Percentiles rank a stretch among this genome's conserved stretches.
phyloP scores from a whole-genome alignment of 2,888 invertebrate species.

The Yponomeuta malinellus region DNA sequence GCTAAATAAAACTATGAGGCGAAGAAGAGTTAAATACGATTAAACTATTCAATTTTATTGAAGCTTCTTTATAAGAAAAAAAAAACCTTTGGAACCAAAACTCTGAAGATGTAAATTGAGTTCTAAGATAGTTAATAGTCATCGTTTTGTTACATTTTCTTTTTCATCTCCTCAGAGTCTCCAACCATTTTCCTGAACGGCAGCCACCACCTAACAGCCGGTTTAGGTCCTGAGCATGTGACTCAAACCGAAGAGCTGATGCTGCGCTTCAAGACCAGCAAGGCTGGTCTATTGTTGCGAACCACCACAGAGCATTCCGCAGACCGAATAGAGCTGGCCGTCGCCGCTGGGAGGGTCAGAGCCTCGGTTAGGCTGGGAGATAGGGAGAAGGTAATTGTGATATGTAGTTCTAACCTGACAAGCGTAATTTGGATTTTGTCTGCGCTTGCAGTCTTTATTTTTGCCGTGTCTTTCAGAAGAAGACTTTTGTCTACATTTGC shows the following conservation, averaged over 20 bases:
- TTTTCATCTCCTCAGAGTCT: constrained; percentile 78
- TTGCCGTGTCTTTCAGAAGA: no score
- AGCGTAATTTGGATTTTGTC: no score
- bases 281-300: constrained; percentile 84
- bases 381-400: constrained; percentile 82
- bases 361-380: constrained; percentile 89
- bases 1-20: no score
- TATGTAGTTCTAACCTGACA: no score
- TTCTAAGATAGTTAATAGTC: no score
- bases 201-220: constrained; percentile 88
- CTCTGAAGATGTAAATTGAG: no score
- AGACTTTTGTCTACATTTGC: no score
- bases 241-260: constrained; percentile 94
- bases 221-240: constrained; percentile 82
- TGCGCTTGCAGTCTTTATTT: no score
- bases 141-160: not conserved
- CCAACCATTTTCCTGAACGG: constrained; percentile 92
- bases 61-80: no score
- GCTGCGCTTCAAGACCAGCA: constrained; percentile 88
- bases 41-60: no score
- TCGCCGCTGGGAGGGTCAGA: constrained; percentile 88
- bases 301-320: constrained; percentile 87
- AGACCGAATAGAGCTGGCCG: constrained; percentile 89
- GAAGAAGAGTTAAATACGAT: no score
- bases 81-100: no score